Percentiles rank a stretch among this genome's conserved stretches.
These are phyloP conservation scores for Ophion ventricosus DNA, from an alignment of 2,888 invertebrate species.

Conservation along the genomic window DNA sequence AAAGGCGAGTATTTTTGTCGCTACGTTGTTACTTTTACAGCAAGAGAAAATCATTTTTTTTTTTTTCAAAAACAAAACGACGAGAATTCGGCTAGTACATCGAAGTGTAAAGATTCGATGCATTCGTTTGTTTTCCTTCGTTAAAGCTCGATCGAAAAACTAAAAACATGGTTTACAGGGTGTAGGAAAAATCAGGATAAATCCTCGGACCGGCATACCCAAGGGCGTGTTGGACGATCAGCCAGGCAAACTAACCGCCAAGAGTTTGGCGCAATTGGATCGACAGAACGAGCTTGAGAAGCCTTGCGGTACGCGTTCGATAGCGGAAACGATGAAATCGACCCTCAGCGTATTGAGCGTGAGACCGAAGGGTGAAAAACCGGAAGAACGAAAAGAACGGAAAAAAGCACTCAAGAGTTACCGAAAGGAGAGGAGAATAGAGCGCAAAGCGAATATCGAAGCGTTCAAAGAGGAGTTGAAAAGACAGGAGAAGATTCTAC, in stretches of 20 bases:
- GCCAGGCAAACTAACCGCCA: constrained; percentile 87
- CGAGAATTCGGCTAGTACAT: no score
- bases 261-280: constrained; percentile 88
- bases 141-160: not conserved
- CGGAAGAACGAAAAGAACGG: constrained; percentile 90
- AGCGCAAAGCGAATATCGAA: constrained; percentile 91
- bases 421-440: constrained; percentile 90
- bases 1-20: constrained; percentile 83
- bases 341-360: constrained; percentile 88
- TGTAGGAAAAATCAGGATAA: constrained; percentile 88
- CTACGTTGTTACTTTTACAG: not conserved
- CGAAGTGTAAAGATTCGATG: not conserved
- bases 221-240: constrained; percentile 86
- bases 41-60: no score
- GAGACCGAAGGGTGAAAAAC: constrained; percentile 90
- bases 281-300: constrained; percentile 80
- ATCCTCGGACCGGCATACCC: constrained; percentile 90
- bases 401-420: constrained; percentile 92
- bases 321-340: constrained; percentile 87
- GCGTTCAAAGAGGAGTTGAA: constrained; percentile 95
- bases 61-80: no score
- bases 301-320: constrained; percentile 85
- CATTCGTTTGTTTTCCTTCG: not conserved
- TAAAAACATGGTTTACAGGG: constrained; percentile 78
- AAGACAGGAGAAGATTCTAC: constrained; percentile 89